phyloP scores from a whole-genome alignment of 2,113 vertebrate species.

The Chaetodon trifascialis region DNA sequence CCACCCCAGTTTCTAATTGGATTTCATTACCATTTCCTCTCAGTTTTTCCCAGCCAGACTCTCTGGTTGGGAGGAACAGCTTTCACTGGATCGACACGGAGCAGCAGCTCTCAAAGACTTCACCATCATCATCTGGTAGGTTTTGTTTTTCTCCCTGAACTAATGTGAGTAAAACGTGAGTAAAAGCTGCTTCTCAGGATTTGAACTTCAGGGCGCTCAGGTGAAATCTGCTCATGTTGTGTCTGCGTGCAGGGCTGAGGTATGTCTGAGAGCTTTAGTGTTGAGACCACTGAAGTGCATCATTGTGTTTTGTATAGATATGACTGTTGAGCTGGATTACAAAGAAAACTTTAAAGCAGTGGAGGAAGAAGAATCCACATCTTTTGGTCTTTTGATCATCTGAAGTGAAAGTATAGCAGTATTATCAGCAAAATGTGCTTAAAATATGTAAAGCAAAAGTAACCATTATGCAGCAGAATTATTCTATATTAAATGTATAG shows the following conservation, averaged over 20 bases:
- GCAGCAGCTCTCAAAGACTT: constrained; percentile 43
- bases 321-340: not conserved
- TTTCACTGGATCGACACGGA: constrained; percentile 46
- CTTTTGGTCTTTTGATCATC: too few species aligned
- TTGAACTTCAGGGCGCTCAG: not conserved
- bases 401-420: not conserved
- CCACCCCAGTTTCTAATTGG: constrained; percentile 77
- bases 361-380: not conserved
- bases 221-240: not conserved
- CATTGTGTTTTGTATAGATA: not conserved
- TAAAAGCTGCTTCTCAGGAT: constrained; percentile 3
- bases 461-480: not conserved
- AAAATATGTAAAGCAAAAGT: not conserved
- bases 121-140: constrained; percentile 58
- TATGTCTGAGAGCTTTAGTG: not conserved
- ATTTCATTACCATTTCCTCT: constrained; percentile 75
- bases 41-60: constrained; percentile 68
- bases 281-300: not conserved
- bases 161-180: constrained; percentile 11
- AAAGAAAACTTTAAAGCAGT: too few species aligned
- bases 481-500: not conserved
- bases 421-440: not conserved
- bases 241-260: not conserved
- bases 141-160: not conserved
- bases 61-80: constrained; percentile 48